phyloP scores from a whole-genome alignment of 2,888 invertebrate genomes.

The Cerceris rybyensis region DNA sequence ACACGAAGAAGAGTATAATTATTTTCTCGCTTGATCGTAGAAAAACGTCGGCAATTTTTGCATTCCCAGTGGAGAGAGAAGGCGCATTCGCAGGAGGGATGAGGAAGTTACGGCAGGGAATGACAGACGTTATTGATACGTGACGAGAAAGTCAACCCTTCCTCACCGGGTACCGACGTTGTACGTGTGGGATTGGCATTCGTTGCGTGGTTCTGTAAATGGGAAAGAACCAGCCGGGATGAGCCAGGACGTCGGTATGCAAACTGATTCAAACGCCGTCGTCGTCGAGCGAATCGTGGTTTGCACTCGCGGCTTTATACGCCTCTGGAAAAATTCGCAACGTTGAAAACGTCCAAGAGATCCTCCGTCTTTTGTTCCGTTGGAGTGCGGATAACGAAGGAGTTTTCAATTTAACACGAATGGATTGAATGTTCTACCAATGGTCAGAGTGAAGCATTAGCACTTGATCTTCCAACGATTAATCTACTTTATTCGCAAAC shows the following conservation, averaged over 20 bases:
- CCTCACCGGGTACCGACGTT: conserved; percentile 6
- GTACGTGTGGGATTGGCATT: conserved; percentile 63
- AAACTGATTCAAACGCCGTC: conserved; percentile 56
- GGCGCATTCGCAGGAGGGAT: conserved; percentile 19
- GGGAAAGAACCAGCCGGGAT: conserved; percentile 53
- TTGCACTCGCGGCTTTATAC: neutral
- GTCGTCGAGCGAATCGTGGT: conserved; percentile 16
- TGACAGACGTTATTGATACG: conserved; percentile 64
- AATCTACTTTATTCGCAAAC: no score
- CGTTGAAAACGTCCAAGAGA: no score
- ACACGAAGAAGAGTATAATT: neutral
- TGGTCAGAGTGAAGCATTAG: no score
- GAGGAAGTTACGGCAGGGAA: conserved; percentile 49
- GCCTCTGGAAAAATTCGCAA: neutral
- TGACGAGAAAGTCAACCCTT: conserved; percentile 60
- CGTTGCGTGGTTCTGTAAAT: conserved; percentile 55
- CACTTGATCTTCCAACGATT: no score
- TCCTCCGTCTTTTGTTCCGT: no score
- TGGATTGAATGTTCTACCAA: no score
- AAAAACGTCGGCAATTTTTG: conserved; percentile 16
- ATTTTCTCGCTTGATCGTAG: neutral
- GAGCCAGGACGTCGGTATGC: conserved; percentile 64
- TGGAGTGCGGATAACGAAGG: no score
- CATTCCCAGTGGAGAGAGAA: neutral
- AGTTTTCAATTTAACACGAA: no score